These are phyloP conservation scores for Lepidurus arcticus DNA, from an alignment of 1,140 invertebrate species.

Conservation along the genomic window DNA sequence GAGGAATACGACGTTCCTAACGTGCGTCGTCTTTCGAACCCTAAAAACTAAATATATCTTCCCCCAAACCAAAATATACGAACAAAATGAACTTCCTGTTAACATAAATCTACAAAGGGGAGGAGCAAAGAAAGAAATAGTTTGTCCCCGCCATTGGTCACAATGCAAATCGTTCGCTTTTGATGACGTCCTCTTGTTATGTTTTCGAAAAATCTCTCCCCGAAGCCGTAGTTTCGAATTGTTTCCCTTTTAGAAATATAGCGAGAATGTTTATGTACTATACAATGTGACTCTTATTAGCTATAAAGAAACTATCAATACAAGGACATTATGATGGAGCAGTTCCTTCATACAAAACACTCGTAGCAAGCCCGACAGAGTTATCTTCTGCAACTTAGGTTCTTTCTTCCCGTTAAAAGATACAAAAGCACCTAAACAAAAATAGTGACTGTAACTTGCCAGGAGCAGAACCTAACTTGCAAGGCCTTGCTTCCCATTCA, in stretches of 20 bases:
- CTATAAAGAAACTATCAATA: conserved; percentile 3
- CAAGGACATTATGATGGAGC: neutral
- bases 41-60: neutral
- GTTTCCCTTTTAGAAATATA: neutral
- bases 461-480: neutral
- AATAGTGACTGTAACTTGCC: neutral
- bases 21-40: conserved; percentile 54
- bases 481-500: conserved; percentile 2
- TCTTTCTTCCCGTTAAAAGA: neutral
- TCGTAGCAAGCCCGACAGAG: neutral
- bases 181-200: no score
- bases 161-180: no score
- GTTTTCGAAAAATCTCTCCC: neutral
- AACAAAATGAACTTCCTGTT: no score
- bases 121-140: no score
- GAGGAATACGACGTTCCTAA: conserved; percentile 76
- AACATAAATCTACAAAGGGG: no score
- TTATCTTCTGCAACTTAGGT: neutral
- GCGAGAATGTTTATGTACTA: neutral
- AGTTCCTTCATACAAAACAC: conserved; percentile 19
- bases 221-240: neutral
- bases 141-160: no score
- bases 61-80: no score
- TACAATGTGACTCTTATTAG: conserved; percentile 17
- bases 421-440: neutral